These are phyloP conservation scores for Panthera tigris DNA, from an alignment of 2,113 vertebrate species.

Conservation along the genomic window DNA sequence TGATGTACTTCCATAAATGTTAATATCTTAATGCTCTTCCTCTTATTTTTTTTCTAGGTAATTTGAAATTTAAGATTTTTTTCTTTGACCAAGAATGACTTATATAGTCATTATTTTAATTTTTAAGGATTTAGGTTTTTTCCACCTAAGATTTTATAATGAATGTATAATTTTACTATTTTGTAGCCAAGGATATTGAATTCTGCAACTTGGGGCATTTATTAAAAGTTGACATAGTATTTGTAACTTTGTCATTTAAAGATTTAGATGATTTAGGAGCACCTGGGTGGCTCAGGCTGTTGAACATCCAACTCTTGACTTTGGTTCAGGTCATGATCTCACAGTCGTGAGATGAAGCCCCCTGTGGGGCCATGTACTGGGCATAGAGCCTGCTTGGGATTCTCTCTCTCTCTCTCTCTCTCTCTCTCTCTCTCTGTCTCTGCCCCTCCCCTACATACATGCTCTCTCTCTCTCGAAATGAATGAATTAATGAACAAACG, in stretches of 20 bases:
- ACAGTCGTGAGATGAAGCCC: too few species aligned
- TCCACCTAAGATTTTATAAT: neutral
- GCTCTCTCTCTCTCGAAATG: too few species aligned
- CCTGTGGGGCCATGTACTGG: too few species aligned
- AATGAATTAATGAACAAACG: too few species aligned
- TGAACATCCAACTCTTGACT: too few species aligned
- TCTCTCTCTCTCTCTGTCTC: too few species aligned
- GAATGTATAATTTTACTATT: neutral
- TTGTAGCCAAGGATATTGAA: neutral
- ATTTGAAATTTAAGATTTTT: conserved; percentile 27
- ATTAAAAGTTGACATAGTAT: neutral
- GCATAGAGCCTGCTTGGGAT: too few species aligned
- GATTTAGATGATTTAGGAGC: neutral
- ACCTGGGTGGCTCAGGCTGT: too few species aligned
- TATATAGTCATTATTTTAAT: conserved; percentile 42
- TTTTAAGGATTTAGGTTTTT: neutral
- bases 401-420: too few species aligned
- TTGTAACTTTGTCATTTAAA: neutral
- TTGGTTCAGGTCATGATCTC: too few species aligned
- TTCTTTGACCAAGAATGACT: neutral
- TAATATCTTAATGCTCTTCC: neutral
- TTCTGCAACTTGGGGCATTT: neutral
- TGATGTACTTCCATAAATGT: neutral
- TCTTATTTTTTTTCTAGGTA: neutral
- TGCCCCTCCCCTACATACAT: too few species aligned